Percentiles rank a stretch among this genome's conserved stretches.
These are phyloP conservation scores for Cryptocheilus praepositus DNA, from an alignment of 2,888 invertebrate species.

Conservation along the genomic window DNA sequence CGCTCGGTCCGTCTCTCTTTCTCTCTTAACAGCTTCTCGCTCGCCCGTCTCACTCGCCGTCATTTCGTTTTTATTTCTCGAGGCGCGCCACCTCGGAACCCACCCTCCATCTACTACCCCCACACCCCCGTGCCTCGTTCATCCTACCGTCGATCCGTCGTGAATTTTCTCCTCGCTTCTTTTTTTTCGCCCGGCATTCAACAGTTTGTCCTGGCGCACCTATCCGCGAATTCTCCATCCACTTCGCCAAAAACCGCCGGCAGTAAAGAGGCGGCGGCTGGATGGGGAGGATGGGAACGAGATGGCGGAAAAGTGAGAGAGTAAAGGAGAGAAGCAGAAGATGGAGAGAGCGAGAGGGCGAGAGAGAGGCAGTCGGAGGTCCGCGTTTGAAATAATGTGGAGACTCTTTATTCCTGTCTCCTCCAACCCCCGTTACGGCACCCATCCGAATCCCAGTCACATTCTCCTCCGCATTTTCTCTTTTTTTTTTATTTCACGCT, in stretches of 20 bases:
- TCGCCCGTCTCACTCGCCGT: conserved; percentile 11
- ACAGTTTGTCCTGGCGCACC: conserved; percentile 56
- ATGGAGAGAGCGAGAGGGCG: neutral
- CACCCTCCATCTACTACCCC: conserved; percentile 13
- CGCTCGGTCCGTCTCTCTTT: neutral
- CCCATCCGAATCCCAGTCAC: too few relatives aligned
- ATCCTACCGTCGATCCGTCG: conserved; percentile 2
- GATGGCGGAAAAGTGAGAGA: neutral
- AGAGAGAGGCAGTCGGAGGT: conserved; percentile 29
- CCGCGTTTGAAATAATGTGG: conserved; percentile 61
- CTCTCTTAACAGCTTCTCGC: conserved; percentile 8
- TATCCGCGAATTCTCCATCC: conserved; percentile 36
- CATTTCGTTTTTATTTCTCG: conserved; percentile 29
- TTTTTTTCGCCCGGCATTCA: conserved; percentile 51
- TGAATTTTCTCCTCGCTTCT: conserved; percentile 31
- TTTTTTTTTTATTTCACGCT: conserved; percentile 50
- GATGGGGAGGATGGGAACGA: conserved; percentile 16
- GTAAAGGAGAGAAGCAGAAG: conserved; percentile 3
- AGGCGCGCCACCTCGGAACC: conserved; percentile 32
- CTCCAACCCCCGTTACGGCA: neutral
- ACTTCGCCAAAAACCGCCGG: conserved; percentile 37
- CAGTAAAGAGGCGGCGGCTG: conserved; percentile 6
- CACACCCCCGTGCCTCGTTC: too few relatives aligned
- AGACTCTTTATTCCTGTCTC: conserved; percentile 46
- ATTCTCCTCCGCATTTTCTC: conserved; percentile 19